phyloP scores from a whole-genome alignment of 2,797 vertebrate genomes.

The Chelonia mydas region DNA sequence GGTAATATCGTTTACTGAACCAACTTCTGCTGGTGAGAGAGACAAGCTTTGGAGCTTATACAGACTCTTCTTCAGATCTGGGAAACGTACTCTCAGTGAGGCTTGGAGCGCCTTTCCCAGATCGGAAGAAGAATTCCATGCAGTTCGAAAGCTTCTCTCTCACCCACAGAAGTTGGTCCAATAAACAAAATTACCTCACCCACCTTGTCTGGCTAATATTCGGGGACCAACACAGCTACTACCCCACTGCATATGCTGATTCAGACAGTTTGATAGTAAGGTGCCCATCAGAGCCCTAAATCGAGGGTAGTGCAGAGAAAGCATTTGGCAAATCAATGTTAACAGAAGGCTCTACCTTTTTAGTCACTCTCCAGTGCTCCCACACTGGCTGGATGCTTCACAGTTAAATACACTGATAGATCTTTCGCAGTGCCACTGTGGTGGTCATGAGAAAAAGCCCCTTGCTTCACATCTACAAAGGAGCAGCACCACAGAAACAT shows the following conservation, averaged over 20 bases:
- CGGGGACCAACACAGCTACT: not conserved
- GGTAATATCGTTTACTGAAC: not conserved
- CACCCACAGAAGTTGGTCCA: not conserved
- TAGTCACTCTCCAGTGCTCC: not conserved
- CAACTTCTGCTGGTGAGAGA: not conserved
- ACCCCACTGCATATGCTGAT: not conserved
- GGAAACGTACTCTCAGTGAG: not conserved
- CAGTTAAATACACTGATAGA: not conserved
- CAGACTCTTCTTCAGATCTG: not conserved
- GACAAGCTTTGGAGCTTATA: not conserved
- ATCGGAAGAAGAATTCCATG: not conserved
- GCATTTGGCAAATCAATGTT: not conserved
- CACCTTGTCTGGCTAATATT: not conserved
- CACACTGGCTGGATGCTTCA: not conserved
- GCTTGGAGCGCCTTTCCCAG: not conserved
- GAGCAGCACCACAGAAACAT: not conserved
- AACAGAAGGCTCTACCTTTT: not conserved
- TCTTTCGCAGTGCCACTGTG: not conserved
- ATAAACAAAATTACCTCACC: not conserved
- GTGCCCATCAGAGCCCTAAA: not conserved
- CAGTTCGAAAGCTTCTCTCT: not conserved
- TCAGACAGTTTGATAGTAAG: not conserved
- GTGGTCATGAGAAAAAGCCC: not conserved
- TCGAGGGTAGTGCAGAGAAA: not conserved
- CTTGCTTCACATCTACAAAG: not conserved